Percentiles rank a stretch among this genome's conserved stretches.
Conservation (phyloP, 2,888 invertebrate species). For the Autographa gamma region DNA sequence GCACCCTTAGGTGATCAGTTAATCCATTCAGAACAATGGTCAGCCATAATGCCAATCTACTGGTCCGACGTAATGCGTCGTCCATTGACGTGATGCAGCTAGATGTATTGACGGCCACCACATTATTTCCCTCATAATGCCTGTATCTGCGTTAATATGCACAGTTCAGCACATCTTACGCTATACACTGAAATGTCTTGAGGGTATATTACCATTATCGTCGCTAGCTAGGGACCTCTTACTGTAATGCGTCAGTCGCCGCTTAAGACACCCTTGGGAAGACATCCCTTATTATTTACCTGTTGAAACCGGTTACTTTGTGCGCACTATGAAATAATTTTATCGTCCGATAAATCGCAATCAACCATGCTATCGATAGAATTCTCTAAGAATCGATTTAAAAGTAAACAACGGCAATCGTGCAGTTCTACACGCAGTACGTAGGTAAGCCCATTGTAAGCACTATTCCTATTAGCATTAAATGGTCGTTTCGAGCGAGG, state of each 20-base stretch:
- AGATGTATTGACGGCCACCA: constrained; percentile 1
- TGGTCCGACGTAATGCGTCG: constrained; percentile 2
- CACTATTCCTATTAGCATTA: constrained; percentile 78
- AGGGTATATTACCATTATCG: constrained; percentile 4
- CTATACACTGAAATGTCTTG: neutral
- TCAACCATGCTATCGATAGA: neutral
- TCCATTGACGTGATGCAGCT: neutral
- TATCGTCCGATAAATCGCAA: constrained; percentile 9
- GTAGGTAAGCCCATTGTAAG: constrained; percentile 77
- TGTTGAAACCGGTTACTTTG: neutral
- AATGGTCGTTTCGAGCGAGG: constrained; percentile 72
- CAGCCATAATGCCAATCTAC: neutral
- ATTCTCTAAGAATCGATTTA: constrained; percentile 39
- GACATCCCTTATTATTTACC: neutral
- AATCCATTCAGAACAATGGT: neutral
- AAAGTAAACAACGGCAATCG: constrained; percentile 46
- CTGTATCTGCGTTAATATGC: neutral
- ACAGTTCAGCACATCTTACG: neutral
- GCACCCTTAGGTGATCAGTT: neutral
- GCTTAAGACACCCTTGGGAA: neutral
- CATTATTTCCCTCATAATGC: neutral
- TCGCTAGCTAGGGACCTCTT: neutral
- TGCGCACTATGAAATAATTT: neutral
- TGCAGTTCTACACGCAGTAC: constrained; percentile 63
- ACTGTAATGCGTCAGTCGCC: constrained; percentile 4